Conservation (phyloP, 2,113 vertebrate genomes). For the Forbesichthys papilliferus region DNA sequence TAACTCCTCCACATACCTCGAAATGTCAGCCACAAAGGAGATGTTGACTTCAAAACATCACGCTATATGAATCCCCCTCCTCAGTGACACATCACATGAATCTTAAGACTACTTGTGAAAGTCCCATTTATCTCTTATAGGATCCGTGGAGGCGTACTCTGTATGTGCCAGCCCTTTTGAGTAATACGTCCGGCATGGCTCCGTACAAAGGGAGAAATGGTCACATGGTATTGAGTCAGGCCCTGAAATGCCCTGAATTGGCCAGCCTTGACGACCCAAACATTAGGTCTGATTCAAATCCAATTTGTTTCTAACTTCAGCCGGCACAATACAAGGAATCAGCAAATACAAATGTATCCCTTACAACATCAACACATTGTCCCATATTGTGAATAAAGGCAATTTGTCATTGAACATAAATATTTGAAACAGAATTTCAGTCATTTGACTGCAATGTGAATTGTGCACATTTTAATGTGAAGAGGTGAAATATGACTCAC, state of each 20-base stretch:
- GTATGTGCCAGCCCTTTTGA: conserved; percentile 55
- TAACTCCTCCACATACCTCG: conserved; percentile 27
- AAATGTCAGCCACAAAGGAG: conserved; percentile 56
- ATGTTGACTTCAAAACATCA: conserved; percentile 44
- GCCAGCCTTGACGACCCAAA: conserved; percentile 62
- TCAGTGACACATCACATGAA: conserved; percentile 48
- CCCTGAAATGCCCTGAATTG: conserved; percentile 54
- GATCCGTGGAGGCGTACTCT: conserved; percentile 54
- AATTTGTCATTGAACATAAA: too few relatives aligned
- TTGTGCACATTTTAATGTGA: too few relatives aligned
- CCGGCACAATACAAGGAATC: too few relatives aligned
- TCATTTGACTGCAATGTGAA: too few relatives aligned
- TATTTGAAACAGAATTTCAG: too few relatives aligned
- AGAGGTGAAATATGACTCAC: too few relatives aligned
- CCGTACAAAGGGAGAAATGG: conserved; percentile 51
- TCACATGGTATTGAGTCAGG: conserved; percentile 57
- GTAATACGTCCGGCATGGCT: conserved; percentile 48
- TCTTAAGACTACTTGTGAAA: conserved; percentile 27
- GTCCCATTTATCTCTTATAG: conserved; percentile 50
- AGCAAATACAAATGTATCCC: too few relatives aligned
- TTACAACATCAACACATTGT: too few relatives aligned
- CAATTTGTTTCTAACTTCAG: neutral
- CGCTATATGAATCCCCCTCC: conserved; percentile 45
- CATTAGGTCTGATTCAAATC: conserved; percentile 44
- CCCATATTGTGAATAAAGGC: too few relatives aligned